A percentile compares a stretch with the other conserved stretches of the same genome.
Conservation (phyloP, 1,140 invertebrate genomes). For the Macrotrachela quadricornifera region DNA sequence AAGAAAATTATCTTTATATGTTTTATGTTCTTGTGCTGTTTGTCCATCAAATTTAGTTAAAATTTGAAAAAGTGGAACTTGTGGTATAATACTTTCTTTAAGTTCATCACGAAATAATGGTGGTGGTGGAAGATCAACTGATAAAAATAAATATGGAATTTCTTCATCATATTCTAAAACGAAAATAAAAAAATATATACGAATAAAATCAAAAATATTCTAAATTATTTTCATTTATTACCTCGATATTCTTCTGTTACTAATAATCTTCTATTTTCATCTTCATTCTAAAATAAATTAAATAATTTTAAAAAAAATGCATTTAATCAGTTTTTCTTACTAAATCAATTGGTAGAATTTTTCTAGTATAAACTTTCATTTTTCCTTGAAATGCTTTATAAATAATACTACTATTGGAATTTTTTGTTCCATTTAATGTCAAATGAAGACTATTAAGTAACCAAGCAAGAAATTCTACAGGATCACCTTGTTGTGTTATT, state of each 20-base stretch:
- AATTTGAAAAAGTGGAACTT: conserved; percentile 75
- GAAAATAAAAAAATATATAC: background rate
- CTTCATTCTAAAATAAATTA: conserved; percentile 43
- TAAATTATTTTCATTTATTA: no score
- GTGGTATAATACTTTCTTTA: conserved; percentile 91
- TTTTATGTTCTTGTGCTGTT: conserved; percentile 91
- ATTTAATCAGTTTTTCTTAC: conserved; percentile 13
- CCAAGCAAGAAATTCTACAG: conserved; percentile 87
- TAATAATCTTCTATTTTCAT: conserved; percentile 53
- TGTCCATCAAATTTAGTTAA: conserved; percentile 87
- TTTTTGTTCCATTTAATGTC: conserved; percentile 36
- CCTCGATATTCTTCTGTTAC: conserved; percentile 59
- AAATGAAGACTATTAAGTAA: conserved; percentile 77
- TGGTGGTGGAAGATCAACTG: conserved; percentile 80
- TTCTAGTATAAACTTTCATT: conserved; percentile 79
- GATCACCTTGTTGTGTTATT: conserved; percentile 92
- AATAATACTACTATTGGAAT: conserved; percentile 43
- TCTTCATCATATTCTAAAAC: background rate
- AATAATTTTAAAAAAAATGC: background rate
- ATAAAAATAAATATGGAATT: conserved; percentile 48
- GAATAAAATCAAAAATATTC: background rate
- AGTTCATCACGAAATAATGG: conserved; percentile 91
- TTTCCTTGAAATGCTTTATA: conserved; percentile 81
- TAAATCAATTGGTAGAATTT: conserved; percentile 74
- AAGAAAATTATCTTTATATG: conserved; percentile 91